Conservation (phyloP, 2,888 invertebrate genomes). For the Chouioia cunea region DNA sequence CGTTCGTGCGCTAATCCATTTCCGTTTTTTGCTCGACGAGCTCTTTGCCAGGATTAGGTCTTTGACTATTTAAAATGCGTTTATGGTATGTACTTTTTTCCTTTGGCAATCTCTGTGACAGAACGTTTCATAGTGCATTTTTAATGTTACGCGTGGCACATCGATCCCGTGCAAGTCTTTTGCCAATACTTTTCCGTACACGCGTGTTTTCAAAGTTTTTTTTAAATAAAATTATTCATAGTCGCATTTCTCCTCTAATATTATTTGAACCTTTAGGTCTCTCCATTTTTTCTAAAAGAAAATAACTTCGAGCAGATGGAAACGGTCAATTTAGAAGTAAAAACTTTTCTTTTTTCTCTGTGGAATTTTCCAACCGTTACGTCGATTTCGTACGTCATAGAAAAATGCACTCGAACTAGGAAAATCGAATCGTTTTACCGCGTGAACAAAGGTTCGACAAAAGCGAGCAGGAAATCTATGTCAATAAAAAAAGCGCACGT, state of each 20-base stretch:
- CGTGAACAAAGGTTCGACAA: conserved; percentile 17
- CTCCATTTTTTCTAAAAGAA: no score
- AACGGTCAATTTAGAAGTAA: neutral
- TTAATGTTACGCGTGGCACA: no score
- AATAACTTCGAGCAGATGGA: no score
- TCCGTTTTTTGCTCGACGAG: conserved; percentile 10
- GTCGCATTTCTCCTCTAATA: no score
- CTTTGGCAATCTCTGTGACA: no score
- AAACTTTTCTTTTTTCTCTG: neutral
- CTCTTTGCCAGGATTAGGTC: neutral
- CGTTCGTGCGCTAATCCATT: neutral
- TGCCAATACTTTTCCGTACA: no score
- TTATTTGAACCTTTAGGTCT: no score
- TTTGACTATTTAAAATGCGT: conserved; percentile 8
- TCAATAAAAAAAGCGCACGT: conserved; percentile 34
- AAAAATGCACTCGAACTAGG: conserved; percentile 10
- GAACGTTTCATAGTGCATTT: no score
- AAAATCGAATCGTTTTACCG: conserved; percentile 33
- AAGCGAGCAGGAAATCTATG: conserved; percentile 32
- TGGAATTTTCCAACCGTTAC: conserved; percentile 4
- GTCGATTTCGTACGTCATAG: neutral
- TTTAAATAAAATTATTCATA: no score
- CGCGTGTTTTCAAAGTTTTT: no score
- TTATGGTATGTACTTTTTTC: neutral
- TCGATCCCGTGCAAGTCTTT: no score